Evolutionary conservation across 1,140 invertebrate species (phyloP).

Genomic region (Pogonomyrmex californicus): DNA sequence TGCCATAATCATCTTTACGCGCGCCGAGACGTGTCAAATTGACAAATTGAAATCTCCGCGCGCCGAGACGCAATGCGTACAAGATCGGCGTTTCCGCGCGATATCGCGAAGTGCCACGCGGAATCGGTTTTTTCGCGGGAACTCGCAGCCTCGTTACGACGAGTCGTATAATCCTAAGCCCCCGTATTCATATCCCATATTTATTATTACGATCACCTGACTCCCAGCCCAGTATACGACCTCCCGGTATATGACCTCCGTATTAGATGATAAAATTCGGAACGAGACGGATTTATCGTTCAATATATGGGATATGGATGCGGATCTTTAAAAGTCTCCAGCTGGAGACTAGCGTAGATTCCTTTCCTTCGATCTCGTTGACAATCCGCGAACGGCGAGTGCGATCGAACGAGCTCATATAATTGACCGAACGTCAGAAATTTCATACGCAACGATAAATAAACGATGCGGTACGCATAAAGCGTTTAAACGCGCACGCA

Average conservation of each 20-base stretch:
- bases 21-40: not conserved
- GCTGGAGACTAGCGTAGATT: constrained; percentile 27
- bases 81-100: not conserved
- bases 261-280: constrained; percentile 27
- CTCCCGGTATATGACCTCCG: not conserved
- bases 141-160: not conserved
- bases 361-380: constrained; percentile 18
- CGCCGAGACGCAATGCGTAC: constrained; percentile 19
- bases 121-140: not conserved
- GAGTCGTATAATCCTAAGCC: constrained; percentile 10
- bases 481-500: constrained; percentile 8
- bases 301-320: constrained; percentile 40
- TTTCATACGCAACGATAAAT: constrained; percentile 18
- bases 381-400: constrained; percentile 20
- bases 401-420: constrained; percentile 56
- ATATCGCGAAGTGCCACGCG: not conserved
- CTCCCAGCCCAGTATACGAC: not conserved
- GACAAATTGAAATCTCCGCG: not conserved
- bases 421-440: not conserved
- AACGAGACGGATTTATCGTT: constrained; percentile 14
- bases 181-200: constrained; percentile 56
- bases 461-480: constrained; percentile 14
- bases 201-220: constrained; percentile 24
- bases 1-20: not conserved
- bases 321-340: constrained; percentile 13